These are phyloP conservation scores for Astyanax mexicanus DNA, from an alignment of 2,797 vertebrate species.

Conservation along the genomic window DNA sequence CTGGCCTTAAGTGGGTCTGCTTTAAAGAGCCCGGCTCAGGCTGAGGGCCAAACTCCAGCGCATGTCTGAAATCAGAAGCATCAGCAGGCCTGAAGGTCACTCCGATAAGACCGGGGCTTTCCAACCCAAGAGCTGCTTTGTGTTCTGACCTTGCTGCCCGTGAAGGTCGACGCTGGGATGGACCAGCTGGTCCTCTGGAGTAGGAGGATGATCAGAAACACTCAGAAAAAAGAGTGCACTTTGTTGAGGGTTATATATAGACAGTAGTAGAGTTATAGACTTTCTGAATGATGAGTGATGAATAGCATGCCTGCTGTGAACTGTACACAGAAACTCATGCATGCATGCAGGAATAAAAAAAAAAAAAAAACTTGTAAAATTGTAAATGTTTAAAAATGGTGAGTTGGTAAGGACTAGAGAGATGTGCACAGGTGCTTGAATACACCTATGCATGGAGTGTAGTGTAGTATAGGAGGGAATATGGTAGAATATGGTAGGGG, in stretches of 20 bases:
- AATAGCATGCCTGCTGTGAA: background rate
- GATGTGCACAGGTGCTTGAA: too few relatives aligned
- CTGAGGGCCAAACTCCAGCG: slow-evolving; percentile 47
- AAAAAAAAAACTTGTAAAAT: too few relatives aligned
- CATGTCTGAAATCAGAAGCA: slow-evolving; percentile 73
- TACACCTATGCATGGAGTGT: too few relatives aligned
- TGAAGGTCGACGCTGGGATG: slow-evolving; percentile 69
- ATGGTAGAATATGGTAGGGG: too few relatives aligned
- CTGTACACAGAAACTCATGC: background rate
- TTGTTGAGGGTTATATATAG: background rate
- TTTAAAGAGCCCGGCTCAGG: slow-evolving; percentile 43
- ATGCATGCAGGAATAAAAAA: background rate
- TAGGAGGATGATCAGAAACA: background rate
- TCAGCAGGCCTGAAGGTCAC: slow-evolving; percentile 79
- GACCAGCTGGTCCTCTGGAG: slow-evolving; percentile 53
- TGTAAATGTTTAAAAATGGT: too few relatives aligned
- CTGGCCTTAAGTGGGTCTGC: slow-evolving; percentile 30
- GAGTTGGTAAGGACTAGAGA: too few relatives aligned
- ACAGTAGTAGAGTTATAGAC: background rate
- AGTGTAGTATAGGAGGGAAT: too few relatives aligned
- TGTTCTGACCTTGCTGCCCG: slow-evolving; percentile 74
- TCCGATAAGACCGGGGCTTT: slow-evolving; percentile 80
- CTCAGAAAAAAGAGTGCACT: background rate
- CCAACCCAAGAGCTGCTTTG: slow-evolving; percentile 71
- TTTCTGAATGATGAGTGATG: background rate